phyloP scores from a whole-genome alignment of 2,113 vertebrate species.

The Callipepla squamata region DNA sequence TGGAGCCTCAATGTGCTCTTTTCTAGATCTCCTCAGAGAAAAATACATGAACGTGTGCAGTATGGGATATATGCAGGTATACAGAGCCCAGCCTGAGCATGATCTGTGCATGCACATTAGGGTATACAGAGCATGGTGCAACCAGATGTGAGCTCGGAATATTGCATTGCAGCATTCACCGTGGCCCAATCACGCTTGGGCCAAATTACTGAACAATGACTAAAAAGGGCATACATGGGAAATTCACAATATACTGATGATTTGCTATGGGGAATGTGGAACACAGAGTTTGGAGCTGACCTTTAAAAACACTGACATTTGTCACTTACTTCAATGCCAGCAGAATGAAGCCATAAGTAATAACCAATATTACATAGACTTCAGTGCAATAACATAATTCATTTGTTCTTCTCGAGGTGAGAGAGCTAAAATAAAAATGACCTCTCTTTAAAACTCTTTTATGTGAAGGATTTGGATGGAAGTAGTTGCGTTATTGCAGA shows the following conservation, averaged over 20 bases:
- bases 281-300: background rate
- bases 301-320: background rate
- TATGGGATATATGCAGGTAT: background rate
- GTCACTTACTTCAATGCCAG: background rate
- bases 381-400: background rate
- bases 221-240: background rate
- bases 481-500: constrained; percentile 17
- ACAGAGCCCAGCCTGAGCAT: background rate
- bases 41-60: background rate
- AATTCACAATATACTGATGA: background rate
- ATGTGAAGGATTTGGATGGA: constrained; percentile 5
- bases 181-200: background rate
- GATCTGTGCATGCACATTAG: background rate
- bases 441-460: background rate
- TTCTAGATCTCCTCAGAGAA: background rate
- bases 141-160: background rate
- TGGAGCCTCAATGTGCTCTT: background rate
- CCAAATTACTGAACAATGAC: background rate
- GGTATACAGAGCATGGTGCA: background rate
- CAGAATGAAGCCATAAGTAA: constrained; percentile 5
- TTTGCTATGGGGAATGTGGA: background rate
- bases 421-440: background rate
- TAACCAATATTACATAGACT: background rate
- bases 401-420: constrained; percentile 1
- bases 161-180: background rate